Evolutionary conservation across 2,888 invertebrate species (phyloP), one percentile per base, ranked within the genome.

Genomic region (Fragum sueziense): DNA sequence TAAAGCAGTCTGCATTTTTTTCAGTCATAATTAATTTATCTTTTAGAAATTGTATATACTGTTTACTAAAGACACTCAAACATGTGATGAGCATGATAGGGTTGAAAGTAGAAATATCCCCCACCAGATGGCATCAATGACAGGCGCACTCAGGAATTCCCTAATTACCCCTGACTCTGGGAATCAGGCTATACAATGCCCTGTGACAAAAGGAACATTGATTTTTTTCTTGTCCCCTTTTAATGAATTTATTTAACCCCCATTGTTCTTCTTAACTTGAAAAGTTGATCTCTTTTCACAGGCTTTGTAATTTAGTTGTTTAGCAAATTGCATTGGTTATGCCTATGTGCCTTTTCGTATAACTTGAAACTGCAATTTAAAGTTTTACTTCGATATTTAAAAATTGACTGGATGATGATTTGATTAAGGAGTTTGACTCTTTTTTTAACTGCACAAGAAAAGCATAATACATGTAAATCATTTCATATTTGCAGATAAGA

Each of bases 101-200:
- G 14, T 54, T 61, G 61, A 33, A 7, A 61, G 31, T 61, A n/a
- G 33, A 61, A 61, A 9, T 29, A 61, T 61, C 33, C 61, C 33
- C 2, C 2, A 33, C 29, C 61, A 61, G 61, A 61, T 61, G 61
- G 61, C n/a, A 33, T 6, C n/a, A 14, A 20, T 22, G 57, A 57
- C 57, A 14, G 33, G 61, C 7, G 33, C 61, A 31, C 61, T 61
- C 61, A 61, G 61, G 61, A 61, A 61, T 61, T 47, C 47, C 47
- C 47, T 47, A 47, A 47, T 47, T 47, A 47, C 47, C n/a, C 47
- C 14, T 14, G n/a, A 9, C 47, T 4, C n/a, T 47, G 47, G 47
- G 47, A 47, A 47, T n/a, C 47, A 47, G 47, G 47, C 47, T 20
- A 47, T 47, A 20, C 14, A 9, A n/a, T 47, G 20, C 47, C 47